Conservation (phyloP, 2,113 vertebrate genomes). For the Calyptomena viridis region DNA sequence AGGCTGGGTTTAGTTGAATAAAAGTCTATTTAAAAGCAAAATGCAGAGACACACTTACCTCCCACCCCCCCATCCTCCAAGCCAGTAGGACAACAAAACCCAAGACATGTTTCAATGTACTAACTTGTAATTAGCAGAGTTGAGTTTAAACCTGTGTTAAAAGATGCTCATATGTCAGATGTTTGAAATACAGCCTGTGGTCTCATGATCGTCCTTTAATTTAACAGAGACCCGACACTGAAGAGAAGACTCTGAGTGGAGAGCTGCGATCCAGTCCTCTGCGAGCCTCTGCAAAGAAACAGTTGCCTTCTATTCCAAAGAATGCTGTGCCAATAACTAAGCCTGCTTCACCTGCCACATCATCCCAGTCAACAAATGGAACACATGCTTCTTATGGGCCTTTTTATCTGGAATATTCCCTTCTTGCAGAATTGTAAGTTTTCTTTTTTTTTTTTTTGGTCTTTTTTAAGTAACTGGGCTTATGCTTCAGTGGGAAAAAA, state of each 20-base stretch:
- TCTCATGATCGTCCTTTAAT: neutral
- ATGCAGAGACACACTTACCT: no score
- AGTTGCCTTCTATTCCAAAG: constrained; percentile 94
- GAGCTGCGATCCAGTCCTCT: constrained; percentile 88
- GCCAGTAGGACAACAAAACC: neutral
- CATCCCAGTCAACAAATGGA: constrained; percentile 87
- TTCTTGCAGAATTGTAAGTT: constrained; percentile 96
- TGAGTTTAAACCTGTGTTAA: neutral
- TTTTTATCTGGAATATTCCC: constrained; percentile 97
- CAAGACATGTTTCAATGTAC: neutral
- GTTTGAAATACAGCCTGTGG: neutral
- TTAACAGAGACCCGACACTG: constrained; percentile 85
- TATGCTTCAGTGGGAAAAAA: neutral
- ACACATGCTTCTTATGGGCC: constrained; percentile 96
- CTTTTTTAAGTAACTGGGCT: neutral
- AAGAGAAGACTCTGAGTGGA: constrained; percentile 82
- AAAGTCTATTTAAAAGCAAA: neutral
- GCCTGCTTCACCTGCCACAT: constrained; percentile 78
- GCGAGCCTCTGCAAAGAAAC: constrained; percentile 87
- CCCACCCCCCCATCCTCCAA: neutral
- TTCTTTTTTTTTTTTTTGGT: neutral
- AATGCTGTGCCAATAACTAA: constrained; percentile 91
- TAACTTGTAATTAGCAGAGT: neutral
- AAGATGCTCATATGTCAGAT: neutral
- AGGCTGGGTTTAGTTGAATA: neutral